phyloP scores from a whole-genome alignment of 2,797 vertebrate genomes.

The Scleropages formosus region DNA sequence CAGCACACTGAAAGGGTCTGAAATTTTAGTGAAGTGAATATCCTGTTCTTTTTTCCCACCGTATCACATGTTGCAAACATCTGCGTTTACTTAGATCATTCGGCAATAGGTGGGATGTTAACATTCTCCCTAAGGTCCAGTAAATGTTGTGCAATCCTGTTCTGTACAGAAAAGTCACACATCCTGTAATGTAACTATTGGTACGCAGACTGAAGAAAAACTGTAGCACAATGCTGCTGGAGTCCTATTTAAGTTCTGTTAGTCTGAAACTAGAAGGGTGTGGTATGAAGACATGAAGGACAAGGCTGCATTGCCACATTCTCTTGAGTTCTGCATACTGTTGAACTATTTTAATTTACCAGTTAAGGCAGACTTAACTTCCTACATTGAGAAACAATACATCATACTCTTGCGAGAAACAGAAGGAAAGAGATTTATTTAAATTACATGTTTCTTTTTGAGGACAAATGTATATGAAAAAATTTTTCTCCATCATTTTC shows the following conservation, averaged over 20 bases:
- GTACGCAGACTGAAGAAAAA: conserved; percentile 41
- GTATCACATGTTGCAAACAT: conserved; percentile 59
- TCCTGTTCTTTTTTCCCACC: conserved; percentile 32
- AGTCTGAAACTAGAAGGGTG: conserved; percentile 33
- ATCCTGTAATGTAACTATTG: conserved; percentile 37
- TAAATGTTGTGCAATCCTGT: conserved; percentile 52
- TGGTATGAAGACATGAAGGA: neutral
- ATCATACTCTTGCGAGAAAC: neutral
- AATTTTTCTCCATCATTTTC: conserved; percentile 16
- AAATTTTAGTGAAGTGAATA: conserved; percentile 43
- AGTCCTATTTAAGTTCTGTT: conserved; percentile 52
- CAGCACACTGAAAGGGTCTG: conserved; percentile 50
- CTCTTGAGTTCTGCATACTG: no score
- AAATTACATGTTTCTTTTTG: neutral
- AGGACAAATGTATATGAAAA: conserved; percentile 35
- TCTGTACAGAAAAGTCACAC: conserved; percentile 44
- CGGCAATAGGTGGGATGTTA: conserved; percentile 50
- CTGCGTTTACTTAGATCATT: conserved; percentile 62
- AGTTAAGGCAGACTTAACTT: no score
- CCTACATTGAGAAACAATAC: no score
- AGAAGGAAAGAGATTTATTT: neutral
- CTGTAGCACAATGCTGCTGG: conserved; percentile 49
- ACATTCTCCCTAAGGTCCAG: conserved; percentile 48
- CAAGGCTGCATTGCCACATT: no score
- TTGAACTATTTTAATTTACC: no score